These are phyloP conservation scores for Lycorma delicatula DNA, from an alignment of 1,140 invertebrate genomes.

Conservation along the genomic window DNA sequence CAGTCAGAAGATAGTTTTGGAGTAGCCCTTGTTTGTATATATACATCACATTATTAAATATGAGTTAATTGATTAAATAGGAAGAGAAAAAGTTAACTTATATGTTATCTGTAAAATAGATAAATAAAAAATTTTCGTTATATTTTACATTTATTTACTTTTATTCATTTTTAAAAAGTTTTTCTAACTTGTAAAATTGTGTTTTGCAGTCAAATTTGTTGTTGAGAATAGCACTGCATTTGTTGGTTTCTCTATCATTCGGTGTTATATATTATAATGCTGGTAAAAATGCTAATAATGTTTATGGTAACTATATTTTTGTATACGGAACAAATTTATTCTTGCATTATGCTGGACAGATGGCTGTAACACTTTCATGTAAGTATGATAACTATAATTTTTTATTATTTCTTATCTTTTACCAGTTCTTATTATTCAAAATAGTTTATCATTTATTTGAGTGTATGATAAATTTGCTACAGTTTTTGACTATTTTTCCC, in stretches of 20 bases:
- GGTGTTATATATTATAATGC: conserved; percentile 82
- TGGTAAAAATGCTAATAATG: conserved; percentile 72
- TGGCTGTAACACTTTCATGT: conserved; percentile 93
- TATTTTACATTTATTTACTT: neutral
- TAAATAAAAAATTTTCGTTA: neutral
- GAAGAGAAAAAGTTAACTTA: too few species aligned
- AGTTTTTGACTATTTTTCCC: too few species aligned
- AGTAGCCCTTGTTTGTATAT: too few species aligned
- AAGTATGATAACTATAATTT: conserved; percentile 48
- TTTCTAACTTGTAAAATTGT: neutral
- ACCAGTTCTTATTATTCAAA: too few species aligned
- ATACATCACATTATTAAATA: too few species aligned
- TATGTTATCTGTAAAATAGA: too few species aligned
- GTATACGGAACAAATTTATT: conserved; percentile 85
- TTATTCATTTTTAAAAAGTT: neutral
- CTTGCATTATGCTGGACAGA: conserved; percentile 88
- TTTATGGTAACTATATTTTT: conserved; percentile 85
- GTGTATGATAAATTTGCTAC: too few species aligned
- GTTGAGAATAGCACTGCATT: conserved; percentile 66
- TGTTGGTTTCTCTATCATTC: conserved; percentile 76
- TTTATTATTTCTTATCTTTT: too few species aligned
- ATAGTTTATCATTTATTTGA: too few species aligned
- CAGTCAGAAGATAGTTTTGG: too few species aligned
- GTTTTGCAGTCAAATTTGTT: conserved; percentile 25
- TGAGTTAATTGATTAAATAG: too few species aligned